These are phyloP conservation scores for Menura novaehollandiae DNA, from an alignment of 2,113 vertebrate species.

Conservation along the genomic window DNA sequence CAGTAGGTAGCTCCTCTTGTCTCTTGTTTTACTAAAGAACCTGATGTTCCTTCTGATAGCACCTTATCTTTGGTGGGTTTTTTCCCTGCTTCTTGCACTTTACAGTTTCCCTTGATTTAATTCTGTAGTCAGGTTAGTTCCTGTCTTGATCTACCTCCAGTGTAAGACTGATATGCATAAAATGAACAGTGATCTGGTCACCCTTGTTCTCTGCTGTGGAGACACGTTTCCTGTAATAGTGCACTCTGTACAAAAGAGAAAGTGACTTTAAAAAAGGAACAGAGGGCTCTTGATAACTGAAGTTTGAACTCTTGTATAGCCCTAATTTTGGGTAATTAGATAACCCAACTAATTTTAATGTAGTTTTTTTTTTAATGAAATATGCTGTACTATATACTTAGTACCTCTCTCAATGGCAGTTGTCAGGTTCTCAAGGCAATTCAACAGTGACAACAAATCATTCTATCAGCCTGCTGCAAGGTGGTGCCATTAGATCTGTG, in stretches of 20 bases:
- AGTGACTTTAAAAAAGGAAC: neutral
- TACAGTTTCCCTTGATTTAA: neutral
- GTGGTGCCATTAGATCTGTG: neutral
- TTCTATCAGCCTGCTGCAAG: neutral
- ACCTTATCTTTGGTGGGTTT: neutral
- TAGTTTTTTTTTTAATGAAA: neutral
- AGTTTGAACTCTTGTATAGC: neutral
- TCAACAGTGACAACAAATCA: neutral
- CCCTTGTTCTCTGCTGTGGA: neutral
- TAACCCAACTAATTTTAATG: neutral
- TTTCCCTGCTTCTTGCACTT: neutral
- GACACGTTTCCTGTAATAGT: neutral
- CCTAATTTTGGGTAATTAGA: neutral
- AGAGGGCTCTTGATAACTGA: neutral
- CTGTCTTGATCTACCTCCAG: neutral
- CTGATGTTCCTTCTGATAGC: neutral
- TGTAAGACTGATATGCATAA: neutral
- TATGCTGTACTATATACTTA: neutral
- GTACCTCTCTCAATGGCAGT: neutral
- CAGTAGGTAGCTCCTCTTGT: neutral
- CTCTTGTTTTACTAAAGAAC: neutral
- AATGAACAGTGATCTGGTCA: neutral
- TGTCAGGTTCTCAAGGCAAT: neutral
- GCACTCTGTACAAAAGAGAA: neutral
- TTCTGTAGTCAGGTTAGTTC: neutral